Evolutionary conservation across 2,888 invertebrate species (phyloP).

Genomic region (Cheilosia pagana): DNA sequence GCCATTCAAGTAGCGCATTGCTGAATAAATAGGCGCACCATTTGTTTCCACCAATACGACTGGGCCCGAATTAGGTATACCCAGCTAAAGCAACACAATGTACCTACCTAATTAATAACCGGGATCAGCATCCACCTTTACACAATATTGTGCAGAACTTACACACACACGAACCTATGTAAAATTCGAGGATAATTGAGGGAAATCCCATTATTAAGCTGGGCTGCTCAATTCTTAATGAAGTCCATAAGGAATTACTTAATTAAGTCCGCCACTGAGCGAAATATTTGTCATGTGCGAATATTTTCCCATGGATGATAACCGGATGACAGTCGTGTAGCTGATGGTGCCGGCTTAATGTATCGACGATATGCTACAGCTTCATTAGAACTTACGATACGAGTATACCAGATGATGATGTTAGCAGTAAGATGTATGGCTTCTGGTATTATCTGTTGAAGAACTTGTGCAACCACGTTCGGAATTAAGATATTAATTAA

Average conservation of each 20-base stretch:
- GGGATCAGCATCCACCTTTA: constrained; percentile 5
- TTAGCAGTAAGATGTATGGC: background rate
- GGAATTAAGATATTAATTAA: background rate
- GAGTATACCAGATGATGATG: background rate
- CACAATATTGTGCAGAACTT: background rate
- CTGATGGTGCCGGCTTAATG: background rate
- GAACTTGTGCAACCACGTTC: background rate
- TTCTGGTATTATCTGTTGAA: background rate
- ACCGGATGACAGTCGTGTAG: background rate
- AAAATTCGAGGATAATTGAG: constrained; percentile 32
- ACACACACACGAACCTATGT: background rate
- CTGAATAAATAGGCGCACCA: too few relatives aligned
- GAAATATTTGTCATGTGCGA: background rate
- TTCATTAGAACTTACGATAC: background rate
- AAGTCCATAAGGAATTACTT: constrained; percentile 57
- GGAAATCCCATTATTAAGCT: constrained; percentile 54
- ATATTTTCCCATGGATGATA: constrained; percentile 6
- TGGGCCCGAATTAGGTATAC: too few relatives aligned
- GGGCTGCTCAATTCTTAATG: constrained; percentile 56
- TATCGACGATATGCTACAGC: background rate
- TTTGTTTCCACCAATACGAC: too few relatives aligned
- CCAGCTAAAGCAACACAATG: background rate
- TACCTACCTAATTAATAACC: constrained; percentile 21
- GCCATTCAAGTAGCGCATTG: too few relatives aligned
- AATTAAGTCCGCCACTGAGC: constrained; percentile 36